These are phyloP conservation scores for Oreochromis niloticus DNA, from an alignment of 2,113 vertebrate genomes.

Conservation along the genomic window DNA sequence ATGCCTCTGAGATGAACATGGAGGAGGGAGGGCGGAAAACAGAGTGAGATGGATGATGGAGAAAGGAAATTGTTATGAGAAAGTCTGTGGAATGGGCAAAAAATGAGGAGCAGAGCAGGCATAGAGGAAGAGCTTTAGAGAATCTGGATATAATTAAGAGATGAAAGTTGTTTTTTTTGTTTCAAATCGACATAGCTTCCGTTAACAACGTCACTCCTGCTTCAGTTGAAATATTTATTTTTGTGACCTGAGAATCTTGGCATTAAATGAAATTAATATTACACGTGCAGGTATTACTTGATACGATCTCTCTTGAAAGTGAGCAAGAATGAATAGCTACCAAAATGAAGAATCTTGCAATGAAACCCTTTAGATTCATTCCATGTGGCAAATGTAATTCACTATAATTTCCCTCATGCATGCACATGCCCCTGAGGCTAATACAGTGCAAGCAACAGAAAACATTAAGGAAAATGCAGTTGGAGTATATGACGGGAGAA, in stretches of 20 bases:
- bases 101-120: neutral
- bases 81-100: neutral
- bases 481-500: neutral
- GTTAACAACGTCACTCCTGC: slow-evolving; percentile 3
- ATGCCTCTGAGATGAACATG: slow-evolving; percentile 42
- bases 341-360: neutral
- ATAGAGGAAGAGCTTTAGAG: slow-evolving; percentile 4
- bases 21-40: neutral
- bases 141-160: slow-evolving; percentile 48
- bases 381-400: neutral
- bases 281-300: neutral
- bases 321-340: neutral
- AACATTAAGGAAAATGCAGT: neutral
- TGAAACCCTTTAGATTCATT: neutral
- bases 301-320: neutral
- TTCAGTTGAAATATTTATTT: neutral
- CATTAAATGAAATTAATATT: neutral
- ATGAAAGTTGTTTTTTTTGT: neutral
- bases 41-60: slow-evolving; percentile 38
- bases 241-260: neutral
- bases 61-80: slow-evolving; percentile 35
- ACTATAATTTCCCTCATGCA: neutral
- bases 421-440: neutral
- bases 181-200: neutral
- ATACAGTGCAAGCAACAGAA: neutral